phyloP scores from a whole-genome alignment of 2,888 invertebrate species.

The Acleris emargana region DNA sequence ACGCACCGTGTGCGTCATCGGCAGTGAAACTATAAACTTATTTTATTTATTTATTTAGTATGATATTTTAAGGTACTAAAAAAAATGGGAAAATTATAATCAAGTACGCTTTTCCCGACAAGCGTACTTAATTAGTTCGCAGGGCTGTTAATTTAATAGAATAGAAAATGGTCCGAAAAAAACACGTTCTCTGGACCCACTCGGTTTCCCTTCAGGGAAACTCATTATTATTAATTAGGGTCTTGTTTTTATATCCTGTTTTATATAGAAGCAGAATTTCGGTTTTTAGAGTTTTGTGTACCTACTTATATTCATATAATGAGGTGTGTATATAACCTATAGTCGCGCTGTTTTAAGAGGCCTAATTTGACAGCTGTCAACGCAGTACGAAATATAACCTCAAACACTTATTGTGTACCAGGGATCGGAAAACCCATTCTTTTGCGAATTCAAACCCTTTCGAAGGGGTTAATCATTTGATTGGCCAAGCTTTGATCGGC shows the following conservation, averaged over 20 bases:
- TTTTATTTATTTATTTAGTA: too few relatives aligned
- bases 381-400: too few relatives aligned
- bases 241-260: neutral
- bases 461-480: too few relatives aligned
- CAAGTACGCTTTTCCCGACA: constrained; percentile 9
- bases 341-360: too few relatives aligned
- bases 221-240: constrained; percentile 30
- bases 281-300: constrained; percentile 18
- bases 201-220: constrained; percentile 1
- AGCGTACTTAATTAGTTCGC: constrained; percentile 12
- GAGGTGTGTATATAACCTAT: too few relatives aligned
- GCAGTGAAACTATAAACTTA: too few relatives aligned
- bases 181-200: neutral
- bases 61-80: neutral
- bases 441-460: too few relatives aligned
- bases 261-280: constrained; percentile 7
- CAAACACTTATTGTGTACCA: too few relatives aligned
- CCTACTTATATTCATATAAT: neutral
- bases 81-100: neutral
- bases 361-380: too few relatives aligned
- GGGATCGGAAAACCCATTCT: too few relatives aligned
- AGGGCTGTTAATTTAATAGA: constrained; percentile 4
- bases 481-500: too few relatives aligned
- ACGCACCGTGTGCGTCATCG: too few relatives aligned
- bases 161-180: constrained; percentile 11